Conservation (phyloP, 2,888 invertebrate species). For the Patella pellucida region DNA sequence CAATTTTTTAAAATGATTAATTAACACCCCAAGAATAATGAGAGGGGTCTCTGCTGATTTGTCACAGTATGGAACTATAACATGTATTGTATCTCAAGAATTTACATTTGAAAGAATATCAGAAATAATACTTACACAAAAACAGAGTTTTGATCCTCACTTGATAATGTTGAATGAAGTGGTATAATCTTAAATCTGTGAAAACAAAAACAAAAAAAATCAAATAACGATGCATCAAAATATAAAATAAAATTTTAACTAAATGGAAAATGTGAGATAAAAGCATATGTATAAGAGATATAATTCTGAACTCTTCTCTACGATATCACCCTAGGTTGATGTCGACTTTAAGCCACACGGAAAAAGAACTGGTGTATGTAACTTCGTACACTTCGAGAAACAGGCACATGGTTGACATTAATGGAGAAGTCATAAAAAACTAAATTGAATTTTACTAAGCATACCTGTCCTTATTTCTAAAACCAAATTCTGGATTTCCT, state of each 20-base stretch:
- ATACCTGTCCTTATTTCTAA: slow-evolving; percentile 48
- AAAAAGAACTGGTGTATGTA: no score
- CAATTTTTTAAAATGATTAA: background rate
- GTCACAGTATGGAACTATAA: background rate
- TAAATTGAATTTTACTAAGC: background rate
- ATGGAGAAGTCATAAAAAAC: no score
- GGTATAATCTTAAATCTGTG: slow-evolving; percentile 77
- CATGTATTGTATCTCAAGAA: background rate
- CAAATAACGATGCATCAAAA: background rate
- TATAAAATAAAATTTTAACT: slow-evolving; percentile 2
- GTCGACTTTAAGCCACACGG: no score
- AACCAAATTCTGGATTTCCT: slow-evolving; percentile 52
- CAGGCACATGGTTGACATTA: no score
- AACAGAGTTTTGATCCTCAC: slow-evolving; percentile 83
- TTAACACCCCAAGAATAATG: background rate
- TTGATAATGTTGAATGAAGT: slow-evolving; percentile 88
- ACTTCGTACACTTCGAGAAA: no score
- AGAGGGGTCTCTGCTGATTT: background rate
- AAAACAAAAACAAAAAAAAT: slow-evolving; percentile 67
- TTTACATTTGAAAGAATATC: background rate
- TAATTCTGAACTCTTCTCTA: no score
- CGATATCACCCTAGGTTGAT: no score
- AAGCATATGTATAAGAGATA: no score
- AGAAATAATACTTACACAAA: slow-evolving; percentile 74
- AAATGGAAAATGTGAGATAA: no score